phyloP scores from a whole-genome alignment of 37 sponge, comb jelly and placozoan genomes.

The Crambe crambe region DNA sequence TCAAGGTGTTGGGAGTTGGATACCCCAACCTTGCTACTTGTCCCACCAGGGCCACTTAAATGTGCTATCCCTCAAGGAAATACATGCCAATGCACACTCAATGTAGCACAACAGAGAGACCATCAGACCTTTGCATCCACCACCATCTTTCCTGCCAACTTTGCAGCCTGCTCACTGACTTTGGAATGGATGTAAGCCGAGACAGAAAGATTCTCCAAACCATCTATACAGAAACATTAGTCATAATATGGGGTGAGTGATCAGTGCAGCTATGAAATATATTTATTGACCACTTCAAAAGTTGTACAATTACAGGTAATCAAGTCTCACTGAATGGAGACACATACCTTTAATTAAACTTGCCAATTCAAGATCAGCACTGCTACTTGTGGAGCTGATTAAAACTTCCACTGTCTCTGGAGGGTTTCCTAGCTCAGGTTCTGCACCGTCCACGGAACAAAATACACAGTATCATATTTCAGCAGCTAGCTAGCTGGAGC shows the following conservation, averaged over 20 bases:
- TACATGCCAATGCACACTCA: no score
- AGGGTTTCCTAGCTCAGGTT: not conserved
- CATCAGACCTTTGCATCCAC: conserved; percentile 70
- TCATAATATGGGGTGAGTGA: not conserved
- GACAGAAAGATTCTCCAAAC: conserved; percentile 25
- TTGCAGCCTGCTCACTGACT: conserved; percentile 24
- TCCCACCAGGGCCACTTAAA: no score
- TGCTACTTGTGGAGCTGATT: conserved; percentile 22
- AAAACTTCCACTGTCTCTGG: conserved; percentile 21
- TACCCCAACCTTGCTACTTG: no score
- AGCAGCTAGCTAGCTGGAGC: not conserved
- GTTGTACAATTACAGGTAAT: no score
- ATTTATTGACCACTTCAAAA: no score
- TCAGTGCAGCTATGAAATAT: no score
- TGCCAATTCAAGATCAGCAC: conserved; percentile 5
- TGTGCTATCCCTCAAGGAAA: no score
- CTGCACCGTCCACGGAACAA: not conserved
- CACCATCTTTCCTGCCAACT: conserved; percentile 44
- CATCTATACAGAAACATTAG: conserved; percentile 17
- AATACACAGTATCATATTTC: not conserved
- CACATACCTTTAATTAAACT: conserved; percentile 41
- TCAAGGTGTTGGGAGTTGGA: no score
- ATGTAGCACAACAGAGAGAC: no score
- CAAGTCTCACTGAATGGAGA: no score
- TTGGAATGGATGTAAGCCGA: conserved; percentile 23